These are phyloP conservation scores for Odobenus rosmarus DNA, from an alignment of 2,113 vertebrate genomes.

Conservation along the genomic window DNA sequence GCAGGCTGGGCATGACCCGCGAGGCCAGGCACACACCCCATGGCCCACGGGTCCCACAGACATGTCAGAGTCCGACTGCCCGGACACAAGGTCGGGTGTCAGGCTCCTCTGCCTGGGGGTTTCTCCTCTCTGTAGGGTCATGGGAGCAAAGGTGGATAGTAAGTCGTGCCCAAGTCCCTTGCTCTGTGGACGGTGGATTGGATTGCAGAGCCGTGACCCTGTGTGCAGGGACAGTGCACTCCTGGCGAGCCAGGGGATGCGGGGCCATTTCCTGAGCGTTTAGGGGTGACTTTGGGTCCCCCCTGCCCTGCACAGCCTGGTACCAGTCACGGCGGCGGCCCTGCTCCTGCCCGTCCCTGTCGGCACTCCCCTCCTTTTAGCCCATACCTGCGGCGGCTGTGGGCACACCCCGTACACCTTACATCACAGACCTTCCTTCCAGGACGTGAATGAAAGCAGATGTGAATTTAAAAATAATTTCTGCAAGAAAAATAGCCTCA, in stretches of 20 bases:
- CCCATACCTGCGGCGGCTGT: background rate
- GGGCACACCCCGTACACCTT: background rate
- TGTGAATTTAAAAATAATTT: slow-evolving; percentile 2
- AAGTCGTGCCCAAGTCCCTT: accelerated
- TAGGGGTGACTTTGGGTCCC: background rate
- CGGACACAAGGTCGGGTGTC: accelerated
- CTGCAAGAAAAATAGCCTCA: slow-evolving; percentile 63
- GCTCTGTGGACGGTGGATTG: accelerated
- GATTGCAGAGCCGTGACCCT: background rate
- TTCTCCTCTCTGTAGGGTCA: accelerated
- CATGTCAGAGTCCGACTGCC: accelerated
- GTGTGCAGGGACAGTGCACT: accelerated
- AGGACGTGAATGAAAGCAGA: slow-evolving; percentile 52
- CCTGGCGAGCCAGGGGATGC: accelerated
- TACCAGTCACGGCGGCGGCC: accelerated
- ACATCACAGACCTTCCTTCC: background rate
- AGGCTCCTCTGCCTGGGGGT: accelerated
- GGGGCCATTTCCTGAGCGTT: accelerated
- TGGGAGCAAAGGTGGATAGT: background rate
- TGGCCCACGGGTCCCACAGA: accelerated
- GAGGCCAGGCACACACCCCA: accelerated
- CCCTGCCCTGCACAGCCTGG: background rate
- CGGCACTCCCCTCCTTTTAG: background rate
- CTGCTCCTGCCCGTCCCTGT: background rate
- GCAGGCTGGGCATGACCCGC: accelerated